Percentiles rank a stretch among this genome's conserved stretches.
These are phyloP conservation scores for Lampris incognitus DNA, from an alignment of 2,113 vertebrate species.

Conservation along the genomic window DNA sequence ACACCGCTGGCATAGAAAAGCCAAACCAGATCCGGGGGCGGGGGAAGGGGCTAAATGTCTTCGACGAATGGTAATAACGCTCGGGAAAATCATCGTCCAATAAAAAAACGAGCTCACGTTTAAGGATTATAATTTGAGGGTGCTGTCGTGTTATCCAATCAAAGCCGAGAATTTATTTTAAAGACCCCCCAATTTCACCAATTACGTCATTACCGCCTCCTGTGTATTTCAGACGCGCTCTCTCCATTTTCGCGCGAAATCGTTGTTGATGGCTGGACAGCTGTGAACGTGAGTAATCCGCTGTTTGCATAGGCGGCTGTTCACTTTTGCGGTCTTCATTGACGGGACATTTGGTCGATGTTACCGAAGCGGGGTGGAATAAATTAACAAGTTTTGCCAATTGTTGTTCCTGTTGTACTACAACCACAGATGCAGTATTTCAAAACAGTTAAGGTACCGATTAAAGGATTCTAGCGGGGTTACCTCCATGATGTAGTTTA, in stretches of 20 bases:
- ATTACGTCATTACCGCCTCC: constrained; percentile 54
- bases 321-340: too few relatives aligned
- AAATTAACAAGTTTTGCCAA: too few relatives aligned
- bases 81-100: constrained; percentile 59
- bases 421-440: too few relatives aligned
- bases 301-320: too few relatives aligned
- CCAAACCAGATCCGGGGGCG: constrained; percentile 54
- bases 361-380: too few relatives aligned
- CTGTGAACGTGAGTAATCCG: not conserved
- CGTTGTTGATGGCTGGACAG: constrained; percentile 26
- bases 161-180: not conserved
- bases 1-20: constrained; percentile 80
- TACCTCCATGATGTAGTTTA: too few relatives aligned
- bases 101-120: constrained; percentile 18
- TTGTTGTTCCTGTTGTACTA: too few relatives aligned
- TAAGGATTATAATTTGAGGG: constrained; percentile 1
- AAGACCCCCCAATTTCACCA: constrained; percentile 42
- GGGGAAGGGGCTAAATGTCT: constrained; percentile 15
- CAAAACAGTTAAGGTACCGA: too few relatives aligned
- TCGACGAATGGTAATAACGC: constrained; percentile 45
- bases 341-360: too few relatives aligned
- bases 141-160: constrained; percentile 56
- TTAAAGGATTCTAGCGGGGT: too few relatives aligned
- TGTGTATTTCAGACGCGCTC: not conserved
- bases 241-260: constrained; percentile 81